phyloP scores from a whole-genome alignment of 2,888 invertebrate species.

The Drosophila birchii region DNA sequence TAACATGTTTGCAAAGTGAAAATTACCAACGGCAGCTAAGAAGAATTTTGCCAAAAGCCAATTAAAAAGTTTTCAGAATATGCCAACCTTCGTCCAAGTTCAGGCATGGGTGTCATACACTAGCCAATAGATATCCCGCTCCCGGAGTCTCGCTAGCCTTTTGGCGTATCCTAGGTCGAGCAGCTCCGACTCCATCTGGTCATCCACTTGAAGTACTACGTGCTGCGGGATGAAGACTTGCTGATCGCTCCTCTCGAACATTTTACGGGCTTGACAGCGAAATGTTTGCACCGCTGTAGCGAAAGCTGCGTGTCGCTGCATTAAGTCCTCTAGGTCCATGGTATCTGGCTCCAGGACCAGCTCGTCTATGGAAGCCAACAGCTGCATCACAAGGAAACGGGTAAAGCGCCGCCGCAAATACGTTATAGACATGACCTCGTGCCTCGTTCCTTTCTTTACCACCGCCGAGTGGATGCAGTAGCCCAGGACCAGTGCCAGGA shows the following conservation, averaged over 20 bases:
- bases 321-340: background rate
- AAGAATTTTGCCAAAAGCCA: conserved; percentile 58
- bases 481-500: conserved; percentile 41
- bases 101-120: conserved; percentile 24
- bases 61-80: conserved; percentile 69
- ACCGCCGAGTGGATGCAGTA: conserved; percentile 18
- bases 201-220: conserved; percentile 68
- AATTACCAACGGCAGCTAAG: conserved; percentile 64
- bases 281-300: conserved; percentile 74
- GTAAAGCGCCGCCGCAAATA: conserved; percentile 79
- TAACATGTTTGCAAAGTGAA: conserved; percentile 58
- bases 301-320: conserved; percentile 54
- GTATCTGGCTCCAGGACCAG: conserved; percentile 19
- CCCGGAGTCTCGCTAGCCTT: conserved; percentile 35
- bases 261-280: conserved; percentile 77
- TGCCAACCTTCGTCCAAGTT: conserved; percentile 30
- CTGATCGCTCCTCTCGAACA: conserved; percentile 70
- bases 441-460: background rate
- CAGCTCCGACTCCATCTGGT: conserved; percentile 57
- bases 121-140: conserved; percentile 57
- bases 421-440: conserved; percentile 25
- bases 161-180: conserved; percentile 47
- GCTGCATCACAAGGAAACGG: conserved; percentile 80
- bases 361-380: conserved; percentile 75
- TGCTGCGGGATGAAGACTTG: conserved; percentile 71